Evolutionary conservation across 2,797 vertebrate species (phyloP).

Genomic region (Manis crassicaudata): DNA sequence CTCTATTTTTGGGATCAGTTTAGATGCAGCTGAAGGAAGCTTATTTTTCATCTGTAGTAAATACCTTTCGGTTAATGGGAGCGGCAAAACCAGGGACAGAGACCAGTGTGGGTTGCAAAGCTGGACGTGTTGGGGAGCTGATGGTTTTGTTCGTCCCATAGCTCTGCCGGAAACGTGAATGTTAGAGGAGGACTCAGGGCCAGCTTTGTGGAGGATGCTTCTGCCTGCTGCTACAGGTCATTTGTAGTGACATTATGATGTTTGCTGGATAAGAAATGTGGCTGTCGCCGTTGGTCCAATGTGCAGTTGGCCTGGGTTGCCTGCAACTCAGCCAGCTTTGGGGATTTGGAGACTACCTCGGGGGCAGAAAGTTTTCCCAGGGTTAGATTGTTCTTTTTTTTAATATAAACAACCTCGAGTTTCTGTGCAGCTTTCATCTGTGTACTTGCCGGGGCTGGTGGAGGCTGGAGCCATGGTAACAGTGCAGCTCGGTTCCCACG

Average conservation of each 20-base stretch:
- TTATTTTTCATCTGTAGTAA: constrained; percentile 78
- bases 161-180: not conserved
- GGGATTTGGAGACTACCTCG: constrained; percentile 63
- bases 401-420: constrained; percentile 23
- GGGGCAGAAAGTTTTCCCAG: constrained; percentile 68
- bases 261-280: not conserved
- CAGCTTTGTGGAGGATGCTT: not conserved
- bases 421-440: constrained; percentile 59
- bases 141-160: not conserved
- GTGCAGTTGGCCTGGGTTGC: not conserved
- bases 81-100: constrained; percentile 55
- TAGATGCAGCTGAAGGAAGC: constrained; percentile 71
- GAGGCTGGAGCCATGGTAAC: constrained; percentile 71
- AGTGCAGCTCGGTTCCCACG: constrained; percentile 56
- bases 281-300: not conserved
- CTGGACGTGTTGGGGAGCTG: not conserved
- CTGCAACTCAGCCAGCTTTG: not conserved
- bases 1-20: constrained; percentile 78
- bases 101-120: not conserved
- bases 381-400: constrained; percentile 3
- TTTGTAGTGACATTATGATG: not conserved
- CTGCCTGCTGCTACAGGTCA: not conserved
- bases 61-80: constrained; percentile 66
- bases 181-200: not conserved
- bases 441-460: constrained; percentile 46